Percentiles rank a stretch among this genome's conserved stretches.
Conservation (phyloP, 2,888 invertebrate species). For the Epinotia demarniana region DNA sequence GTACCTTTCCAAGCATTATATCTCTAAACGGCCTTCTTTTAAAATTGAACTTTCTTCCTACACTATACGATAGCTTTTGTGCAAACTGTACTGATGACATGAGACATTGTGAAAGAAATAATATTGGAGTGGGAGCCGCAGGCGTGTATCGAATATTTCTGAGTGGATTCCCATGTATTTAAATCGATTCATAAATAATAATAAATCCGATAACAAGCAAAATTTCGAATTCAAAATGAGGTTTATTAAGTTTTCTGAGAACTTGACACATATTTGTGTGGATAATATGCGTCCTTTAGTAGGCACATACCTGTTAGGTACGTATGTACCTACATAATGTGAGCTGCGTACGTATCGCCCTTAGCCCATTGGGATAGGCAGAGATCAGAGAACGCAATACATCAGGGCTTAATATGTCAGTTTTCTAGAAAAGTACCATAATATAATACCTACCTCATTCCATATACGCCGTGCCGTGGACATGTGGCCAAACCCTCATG, state of each 20-base stretch:
- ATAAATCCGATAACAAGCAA: slow-evolving; percentile 28
- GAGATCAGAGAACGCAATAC: no score
- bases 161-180: slow-evolving; percentile 34
- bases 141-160: slow-evolving; percentile 22
- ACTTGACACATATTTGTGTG: background rate
- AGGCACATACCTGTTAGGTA: no score
- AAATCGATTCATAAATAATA: slow-evolving; percentile 36
- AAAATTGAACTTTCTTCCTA: background rate
- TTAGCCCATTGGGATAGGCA: no score
- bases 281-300: no score
- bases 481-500: no score
- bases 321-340: no score
- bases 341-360: no score
- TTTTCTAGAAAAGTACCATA: no score
- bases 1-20: background rate
- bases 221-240: slow-evolving; percentile 18
- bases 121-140: slow-evolving; percentile 11
- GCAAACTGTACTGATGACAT: background rate
- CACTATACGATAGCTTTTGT: background rate
- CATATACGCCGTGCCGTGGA: no score
- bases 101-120: background rate
- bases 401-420: no score
- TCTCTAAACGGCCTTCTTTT: background rate
- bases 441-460: no score
- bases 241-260: background rate